Conservation (phyloP, 2,888 invertebrate genomes). For the Plebejus anna region DNA sequence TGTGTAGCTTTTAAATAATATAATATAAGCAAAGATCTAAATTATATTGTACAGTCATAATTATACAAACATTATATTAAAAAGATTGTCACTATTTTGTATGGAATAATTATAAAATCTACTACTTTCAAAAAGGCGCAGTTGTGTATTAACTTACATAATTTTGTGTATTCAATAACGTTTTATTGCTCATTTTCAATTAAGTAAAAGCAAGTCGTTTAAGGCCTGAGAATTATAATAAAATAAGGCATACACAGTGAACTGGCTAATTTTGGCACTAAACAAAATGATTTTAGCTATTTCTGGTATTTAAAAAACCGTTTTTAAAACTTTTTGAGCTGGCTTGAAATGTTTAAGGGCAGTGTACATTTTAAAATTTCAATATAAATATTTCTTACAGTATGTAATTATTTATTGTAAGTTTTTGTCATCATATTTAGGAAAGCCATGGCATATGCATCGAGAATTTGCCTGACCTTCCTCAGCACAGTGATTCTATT, state of each 20-base stretch:
- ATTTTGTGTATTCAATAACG: background rate
- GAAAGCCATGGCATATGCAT: no score
- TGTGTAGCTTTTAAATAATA: background rate
- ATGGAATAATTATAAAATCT: background rate
- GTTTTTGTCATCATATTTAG: no score
- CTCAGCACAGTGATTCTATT: no score
- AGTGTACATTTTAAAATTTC: constrained; percentile 1
- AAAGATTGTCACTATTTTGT: background rate
- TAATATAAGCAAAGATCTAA: background rate
- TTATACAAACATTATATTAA: background rate
- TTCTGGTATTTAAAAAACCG: background rate
- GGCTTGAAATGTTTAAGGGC: constrained; percentile 9
- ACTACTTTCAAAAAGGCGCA: background rate
- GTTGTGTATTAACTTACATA: background rate
- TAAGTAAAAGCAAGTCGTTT: no score
- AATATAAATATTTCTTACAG: background rate
- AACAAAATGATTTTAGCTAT: background rate
- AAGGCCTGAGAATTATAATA: background rate
- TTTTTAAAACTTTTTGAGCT: background rate
- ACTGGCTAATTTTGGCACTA: background rate
- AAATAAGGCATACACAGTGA: background rate
- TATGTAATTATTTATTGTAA: background rate
- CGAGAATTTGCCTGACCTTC: no score
- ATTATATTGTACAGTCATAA: background rate
- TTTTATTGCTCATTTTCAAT: no score